phyloP scores from a whole-genome alignment of 2,113 vertebrate species.

The Sceloporus tristichus region DNA sequence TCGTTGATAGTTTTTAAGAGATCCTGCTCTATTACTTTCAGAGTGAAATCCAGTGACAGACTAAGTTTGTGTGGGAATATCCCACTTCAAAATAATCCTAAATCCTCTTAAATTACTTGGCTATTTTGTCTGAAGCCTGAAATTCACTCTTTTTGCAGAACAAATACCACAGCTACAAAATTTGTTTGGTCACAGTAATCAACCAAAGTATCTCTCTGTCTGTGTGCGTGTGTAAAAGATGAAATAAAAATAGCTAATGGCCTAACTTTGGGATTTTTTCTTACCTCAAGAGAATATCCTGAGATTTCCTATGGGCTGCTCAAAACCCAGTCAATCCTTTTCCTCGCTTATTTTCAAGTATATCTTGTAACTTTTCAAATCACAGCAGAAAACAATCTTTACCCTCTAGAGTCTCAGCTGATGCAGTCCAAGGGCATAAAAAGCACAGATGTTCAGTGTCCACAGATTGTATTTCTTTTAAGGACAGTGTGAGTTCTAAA shows the following conservation, averaged over 20 bases:
- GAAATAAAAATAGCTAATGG: neutral
- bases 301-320: neutral
- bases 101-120: neutral
- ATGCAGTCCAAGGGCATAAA: conserved; percentile 10
- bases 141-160: neutral
- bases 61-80: neutral
- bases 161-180: neutral
- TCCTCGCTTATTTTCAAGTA: conserved; percentile 17
- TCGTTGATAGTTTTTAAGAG: no score
- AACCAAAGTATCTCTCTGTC: neutral
- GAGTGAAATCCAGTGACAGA: no score
- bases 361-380: conserved; percentile 34
- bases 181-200: neutral
- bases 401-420: neutral
- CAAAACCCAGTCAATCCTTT: neutral
- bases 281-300: neutral
- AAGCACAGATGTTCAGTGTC: neutral
- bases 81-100: neutral
- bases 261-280: neutral
- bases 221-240: neutral
- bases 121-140: neutral
- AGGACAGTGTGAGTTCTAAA: neutral
- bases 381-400: conserved; percentile 23
- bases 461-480: conserved; percentile 17
- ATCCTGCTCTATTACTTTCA: no score